Evolutionary conservation across 2,797 vertebrate genomes (phyloP).

Genomic region (Danio choprae): DNA sequence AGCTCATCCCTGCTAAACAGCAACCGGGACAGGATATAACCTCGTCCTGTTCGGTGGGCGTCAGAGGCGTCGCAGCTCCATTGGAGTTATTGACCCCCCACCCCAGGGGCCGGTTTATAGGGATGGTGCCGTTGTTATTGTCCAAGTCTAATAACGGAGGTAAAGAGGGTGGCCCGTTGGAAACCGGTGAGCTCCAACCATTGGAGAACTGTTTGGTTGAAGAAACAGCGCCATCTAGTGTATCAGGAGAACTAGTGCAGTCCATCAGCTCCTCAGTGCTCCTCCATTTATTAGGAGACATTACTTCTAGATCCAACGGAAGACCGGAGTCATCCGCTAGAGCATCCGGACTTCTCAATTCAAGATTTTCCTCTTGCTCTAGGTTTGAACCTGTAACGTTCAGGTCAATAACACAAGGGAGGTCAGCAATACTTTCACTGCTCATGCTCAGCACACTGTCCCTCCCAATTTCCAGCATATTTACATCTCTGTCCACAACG

Average conservation of each 20-base stretch:
- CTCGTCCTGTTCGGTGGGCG: slow-evolving; percentile 82
- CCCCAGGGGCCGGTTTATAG: slow-evolving; percentile 77
- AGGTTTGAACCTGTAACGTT: not conserved
- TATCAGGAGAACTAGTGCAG: slow-evolving; percentile 79
- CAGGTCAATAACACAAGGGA: not conserved
- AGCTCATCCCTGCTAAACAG: slow-evolving; percentile 87
- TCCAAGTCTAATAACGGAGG: slow-evolving; percentile 72
- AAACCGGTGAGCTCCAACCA: slow-evolving; percentile 76
- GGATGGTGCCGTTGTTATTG: slow-evolving; percentile 81
- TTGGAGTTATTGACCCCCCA: slow-evolving; percentile 71
- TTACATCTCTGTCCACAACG: not conserved
- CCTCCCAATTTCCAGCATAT: slow-evolving; percentile 30
- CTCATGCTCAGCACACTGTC: slow-evolving; percentile 45
- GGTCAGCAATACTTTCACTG: slow-evolving; percentile 45
- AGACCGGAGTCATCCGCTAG: slow-evolving; percentile 71
- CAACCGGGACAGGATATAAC: slow-evolving; percentile 90
- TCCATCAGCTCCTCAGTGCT: slow-evolving; percentile 81
- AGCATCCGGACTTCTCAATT: not conserved
- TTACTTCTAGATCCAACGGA: slow-evolving; percentile 67
- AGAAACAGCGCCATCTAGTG: slow-evolving; percentile 67
- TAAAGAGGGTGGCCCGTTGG: slow-evolving; percentile 72
- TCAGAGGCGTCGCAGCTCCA: slow-evolving; percentile 37
- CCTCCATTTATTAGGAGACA: slow-evolving; percentile 63
- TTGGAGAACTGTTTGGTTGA: slow-evolving; percentile 62
- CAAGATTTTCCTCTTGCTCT: slow-evolving; percentile 25